A percentile compares a stretch with the other conserved stretches of the same genome.
Conservation (phyloP, 2,888 invertebrate species). For the Apamea sordens region DNA sequence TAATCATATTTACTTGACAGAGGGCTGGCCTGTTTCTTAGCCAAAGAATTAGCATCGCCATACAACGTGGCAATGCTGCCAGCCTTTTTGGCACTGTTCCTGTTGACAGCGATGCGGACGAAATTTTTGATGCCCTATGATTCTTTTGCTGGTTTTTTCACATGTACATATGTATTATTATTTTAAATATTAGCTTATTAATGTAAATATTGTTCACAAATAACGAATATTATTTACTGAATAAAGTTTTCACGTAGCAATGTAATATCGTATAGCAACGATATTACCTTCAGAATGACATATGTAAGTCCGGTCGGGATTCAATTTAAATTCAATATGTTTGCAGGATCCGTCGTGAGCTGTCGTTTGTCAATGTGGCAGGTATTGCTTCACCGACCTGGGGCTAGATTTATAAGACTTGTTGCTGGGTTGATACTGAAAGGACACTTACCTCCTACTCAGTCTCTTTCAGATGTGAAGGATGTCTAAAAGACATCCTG, state of each 20-base stretch:
- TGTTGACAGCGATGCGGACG: too few species aligned
- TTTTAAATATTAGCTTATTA: too few species aligned
- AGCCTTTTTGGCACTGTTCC: too few species aligned
- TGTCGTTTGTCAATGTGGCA: constrained; percentile 48
- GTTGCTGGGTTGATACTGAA: constrained; percentile 13
- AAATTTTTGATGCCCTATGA: too few species aligned
- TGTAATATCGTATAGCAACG: constrained; percentile 5
- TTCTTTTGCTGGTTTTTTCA: too few species aligned
- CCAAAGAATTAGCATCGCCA: too few species aligned
- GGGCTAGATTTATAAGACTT: constrained; percentile 21
- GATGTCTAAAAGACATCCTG: too few species aligned
- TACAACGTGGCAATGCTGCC: too few species aligned
- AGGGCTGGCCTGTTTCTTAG: too few species aligned
- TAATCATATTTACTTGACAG: neutral
- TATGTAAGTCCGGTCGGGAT: constrained; percentile 32
- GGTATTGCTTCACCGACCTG: constrained; percentile 42
- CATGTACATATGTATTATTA: too few species aligned
- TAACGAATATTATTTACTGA: too few species aligned
- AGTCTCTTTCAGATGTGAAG: neutral
- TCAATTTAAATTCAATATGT: constrained; percentile 64
- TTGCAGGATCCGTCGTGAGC: constrained; percentile 17
- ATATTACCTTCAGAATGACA: constrained; percentile 16
- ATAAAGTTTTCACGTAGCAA: neutral
- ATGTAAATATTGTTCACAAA: too few species aligned
- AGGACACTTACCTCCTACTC: neutral